Percentiles rank a stretch among this genome's conserved stretches.
Conservation (phyloP, 2,797 vertebrate species). For the Onychomys torridus region DNA sequence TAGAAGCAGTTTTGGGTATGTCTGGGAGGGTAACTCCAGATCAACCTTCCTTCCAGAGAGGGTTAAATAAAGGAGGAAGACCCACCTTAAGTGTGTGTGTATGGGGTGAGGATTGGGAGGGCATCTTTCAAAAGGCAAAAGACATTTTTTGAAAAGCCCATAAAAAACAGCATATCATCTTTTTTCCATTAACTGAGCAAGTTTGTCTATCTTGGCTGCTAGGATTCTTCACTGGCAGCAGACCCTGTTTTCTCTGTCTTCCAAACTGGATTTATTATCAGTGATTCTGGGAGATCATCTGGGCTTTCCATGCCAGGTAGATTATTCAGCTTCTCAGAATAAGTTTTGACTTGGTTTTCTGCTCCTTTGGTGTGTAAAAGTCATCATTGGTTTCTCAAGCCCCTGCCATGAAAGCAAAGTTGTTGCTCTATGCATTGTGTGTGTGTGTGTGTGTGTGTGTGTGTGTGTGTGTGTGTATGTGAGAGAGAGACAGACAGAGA, state of each 20-base stretch:
- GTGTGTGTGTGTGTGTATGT: neutral
- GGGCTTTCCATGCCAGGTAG: neutral
- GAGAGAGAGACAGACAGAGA: neutral
- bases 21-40: neutral
- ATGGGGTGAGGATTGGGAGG: accelerated
- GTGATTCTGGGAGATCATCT: no score
- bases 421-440: neutral
- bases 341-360: neutral
- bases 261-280: neutral
- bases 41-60: neutral
- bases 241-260: neutral
- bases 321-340: neutral
- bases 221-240: neutral
- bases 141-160: neutral
- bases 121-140: neutral
- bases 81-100: neutral
- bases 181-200: neutral
- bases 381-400: neutral
- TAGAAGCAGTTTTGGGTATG: neutral
- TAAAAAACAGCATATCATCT: neutral
- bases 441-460: neutral
- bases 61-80: neutral
- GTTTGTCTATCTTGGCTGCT: neutral
- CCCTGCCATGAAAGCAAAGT: neutral
- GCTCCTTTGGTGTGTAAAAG: neutral